Base-by-base conservation (phyloP, 1,140 invertebrate genomes). In the Yoshiicerus persimilis region DNA sequence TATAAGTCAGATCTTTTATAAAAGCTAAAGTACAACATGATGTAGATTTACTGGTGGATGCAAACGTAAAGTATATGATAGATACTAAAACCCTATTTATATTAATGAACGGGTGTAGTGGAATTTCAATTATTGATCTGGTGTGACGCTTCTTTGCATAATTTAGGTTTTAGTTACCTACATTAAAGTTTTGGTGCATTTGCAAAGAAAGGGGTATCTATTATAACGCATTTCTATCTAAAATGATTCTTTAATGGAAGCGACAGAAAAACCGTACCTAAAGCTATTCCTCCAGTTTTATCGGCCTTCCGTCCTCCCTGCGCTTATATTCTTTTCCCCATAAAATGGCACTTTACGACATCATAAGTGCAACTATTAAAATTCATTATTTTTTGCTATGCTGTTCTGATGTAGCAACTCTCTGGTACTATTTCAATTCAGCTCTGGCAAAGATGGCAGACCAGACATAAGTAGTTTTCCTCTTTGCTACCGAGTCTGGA, bases 311-410 rank as follows among this genome's bases (percentile, higher is more conserved):
- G 16, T 80, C 75, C 75, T 80, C 75, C 32, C 4, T 34, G 11
- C 75, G 11, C 75, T 36, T 80, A 38, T 34, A 36, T 38, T 77
- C 75, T 80, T 80, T 80, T 80, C 32, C 36, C 75, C 75, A 80
- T 80, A 80, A 80, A 80, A 80, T 80, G 13, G 4, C 32, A 80
- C 38, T 80, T 80, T 80, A 80, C 32, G 75, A 80, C 75, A 80
- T 80, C 75, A 80, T 80, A 38, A 80, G 75, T 80, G 75, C 75
- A 80, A 38, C 75, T 80, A 80, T 80, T 80, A 80, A 80, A 80
- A 80, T 80, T 80, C 75, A 80, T 80, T 80, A 80, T 80, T 80
- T 80, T 80, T 80, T 77, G 32, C 70, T 30, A 75, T 11, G 23
- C 23, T 64, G n/a, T 70, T 30, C 25, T 70, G n/a, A n/a, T n/a